Conservation (phyloP, 2,113 vertebrate species). For the Pterophyllum scalare region DNA sequence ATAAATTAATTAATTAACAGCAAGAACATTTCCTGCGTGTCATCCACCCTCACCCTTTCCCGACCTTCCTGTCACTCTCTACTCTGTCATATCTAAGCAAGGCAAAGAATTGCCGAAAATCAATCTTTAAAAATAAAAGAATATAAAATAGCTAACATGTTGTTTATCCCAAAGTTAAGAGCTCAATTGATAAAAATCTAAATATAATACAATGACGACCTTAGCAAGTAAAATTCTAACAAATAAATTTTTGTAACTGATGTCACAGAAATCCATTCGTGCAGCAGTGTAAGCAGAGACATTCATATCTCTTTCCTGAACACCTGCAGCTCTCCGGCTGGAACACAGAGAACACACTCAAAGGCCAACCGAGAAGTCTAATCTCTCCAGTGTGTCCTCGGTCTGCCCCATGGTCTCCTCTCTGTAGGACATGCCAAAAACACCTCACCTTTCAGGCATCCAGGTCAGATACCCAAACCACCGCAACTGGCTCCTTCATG, state of each 20-base stretch:
- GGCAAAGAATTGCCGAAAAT: neutral
- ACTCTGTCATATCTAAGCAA: neutral
- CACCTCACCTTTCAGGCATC: neutral
- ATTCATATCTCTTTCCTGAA: no score
- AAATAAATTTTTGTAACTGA: no score
- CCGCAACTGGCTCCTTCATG: no score
- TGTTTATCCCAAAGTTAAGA: neutral
- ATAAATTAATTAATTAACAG: neutral
- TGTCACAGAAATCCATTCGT: neutral
- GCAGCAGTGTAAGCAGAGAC: no score
- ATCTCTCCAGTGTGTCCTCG: neutral
- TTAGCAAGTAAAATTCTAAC: neutral
- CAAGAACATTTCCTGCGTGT: neutral
- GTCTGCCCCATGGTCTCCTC: fast-evolving
- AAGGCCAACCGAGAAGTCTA: no score
- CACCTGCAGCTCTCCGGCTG: neutral
- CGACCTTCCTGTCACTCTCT: neutral
- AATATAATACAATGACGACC: neutral
- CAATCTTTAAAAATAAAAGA: neutral
- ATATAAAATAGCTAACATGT: neutral
- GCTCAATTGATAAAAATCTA: neutral
- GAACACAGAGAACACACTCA: no score
- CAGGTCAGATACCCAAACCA: neutral
- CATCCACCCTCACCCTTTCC: no score
- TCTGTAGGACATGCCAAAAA: neutral